Evolutionary conservation across 2,888 invertebrate species (phyloP).

Genomic region (Callyntrura guangdongensis): DNA sequence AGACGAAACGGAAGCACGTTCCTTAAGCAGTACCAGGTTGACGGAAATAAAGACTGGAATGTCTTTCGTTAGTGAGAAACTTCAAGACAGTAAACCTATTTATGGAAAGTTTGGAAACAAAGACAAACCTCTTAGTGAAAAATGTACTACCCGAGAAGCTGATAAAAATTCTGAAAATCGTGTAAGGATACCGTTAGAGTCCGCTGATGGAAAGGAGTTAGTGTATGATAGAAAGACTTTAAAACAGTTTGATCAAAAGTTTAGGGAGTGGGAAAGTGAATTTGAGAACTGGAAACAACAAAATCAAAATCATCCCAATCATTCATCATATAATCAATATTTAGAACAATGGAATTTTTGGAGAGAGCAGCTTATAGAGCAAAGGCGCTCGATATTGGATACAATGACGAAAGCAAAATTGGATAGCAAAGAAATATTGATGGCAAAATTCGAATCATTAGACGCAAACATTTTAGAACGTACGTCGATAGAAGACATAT

Average conservation of each 20-base stretch:
- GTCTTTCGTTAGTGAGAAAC: no score
- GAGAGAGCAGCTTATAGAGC: slow-evolving; percentile 81
- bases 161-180: slow-evolving; percentile 4
- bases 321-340: slow-evolving; percentile 78
- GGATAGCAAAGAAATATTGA: slow-evolving; percentile 62
- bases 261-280: slow-evolving; percentile 83
- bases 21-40: no score
- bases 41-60: no score
- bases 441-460: slow-evolving; percentile 56
- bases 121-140: not conserved
- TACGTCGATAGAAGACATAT: not conserved
- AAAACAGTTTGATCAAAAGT: slow-evolving; percentile 83
- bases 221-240: slow-evolving; percentile 81
- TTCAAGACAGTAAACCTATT: no score
- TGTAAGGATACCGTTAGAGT: slow-evolving; percentile 62
- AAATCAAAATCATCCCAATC: slow-evolving; percentile 82
- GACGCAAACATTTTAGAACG: not conserved
- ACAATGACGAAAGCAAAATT: slow-evolving; percentile 80
- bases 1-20: no score
- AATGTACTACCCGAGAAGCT: not conserved
- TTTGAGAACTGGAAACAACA: slow-evolving; percentile 83
- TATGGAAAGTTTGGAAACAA: not conserved
- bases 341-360: slow-evolving; percentile 81
- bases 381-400: slow-evolving; percentile 82
- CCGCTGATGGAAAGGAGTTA: slow-evolving; percentile 70